Evolutionary conservation across 2,797 vertebrate species (phyloP).

Genomic region (Spinus olivaceus): DNA sequence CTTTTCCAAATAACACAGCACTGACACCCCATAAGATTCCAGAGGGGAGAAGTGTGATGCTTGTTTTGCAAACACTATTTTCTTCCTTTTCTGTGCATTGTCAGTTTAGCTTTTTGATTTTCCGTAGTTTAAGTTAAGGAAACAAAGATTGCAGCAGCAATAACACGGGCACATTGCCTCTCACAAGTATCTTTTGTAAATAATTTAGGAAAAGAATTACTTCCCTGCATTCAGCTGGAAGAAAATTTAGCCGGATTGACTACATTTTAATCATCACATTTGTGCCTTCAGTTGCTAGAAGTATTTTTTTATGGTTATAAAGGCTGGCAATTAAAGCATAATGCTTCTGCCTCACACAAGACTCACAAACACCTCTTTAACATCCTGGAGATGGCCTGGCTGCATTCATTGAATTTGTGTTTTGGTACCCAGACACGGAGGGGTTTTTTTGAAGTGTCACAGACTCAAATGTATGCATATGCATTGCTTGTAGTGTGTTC

Average conservation of each 20-base stretch:
- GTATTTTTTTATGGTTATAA: not conserved
- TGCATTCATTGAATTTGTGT: not conserved
- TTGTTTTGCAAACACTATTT: not conserved
- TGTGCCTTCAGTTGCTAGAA: constrained; percentile 12
- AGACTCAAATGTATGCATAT: not conserved
- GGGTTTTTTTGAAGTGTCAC: not conserved
- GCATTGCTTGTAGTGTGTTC: not conserved
- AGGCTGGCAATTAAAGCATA: constrained; percentile 13
- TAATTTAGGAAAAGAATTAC: constrained; percentile 11
- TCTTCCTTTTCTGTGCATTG: not conserved
- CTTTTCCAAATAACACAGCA: not conserved
- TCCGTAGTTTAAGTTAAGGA: not conserved
- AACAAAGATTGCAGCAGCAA: not conserved
- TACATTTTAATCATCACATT: constrained; percentile 16
- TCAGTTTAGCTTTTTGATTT: not conserved
- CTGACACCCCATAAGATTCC: not conserved
- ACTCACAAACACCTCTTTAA: not conserved
- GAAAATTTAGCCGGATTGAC: not conserved
- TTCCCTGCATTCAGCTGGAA: not conserved
- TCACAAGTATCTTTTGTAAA: constrained; percentile 1
- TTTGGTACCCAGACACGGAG: not conserved
- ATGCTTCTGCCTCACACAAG: not conserved
- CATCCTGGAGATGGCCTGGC: not conserved
- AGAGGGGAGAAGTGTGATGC: not conserved
- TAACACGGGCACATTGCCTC: not conserved